A percentile compares a stretch with the other conserved stretches of the same genome.
These are phyloP conservation scores for Sylvia atricapilla DNA, from an alignment of 2,113 vertebrate genomes.

Conservation along the genomic window DNA sequence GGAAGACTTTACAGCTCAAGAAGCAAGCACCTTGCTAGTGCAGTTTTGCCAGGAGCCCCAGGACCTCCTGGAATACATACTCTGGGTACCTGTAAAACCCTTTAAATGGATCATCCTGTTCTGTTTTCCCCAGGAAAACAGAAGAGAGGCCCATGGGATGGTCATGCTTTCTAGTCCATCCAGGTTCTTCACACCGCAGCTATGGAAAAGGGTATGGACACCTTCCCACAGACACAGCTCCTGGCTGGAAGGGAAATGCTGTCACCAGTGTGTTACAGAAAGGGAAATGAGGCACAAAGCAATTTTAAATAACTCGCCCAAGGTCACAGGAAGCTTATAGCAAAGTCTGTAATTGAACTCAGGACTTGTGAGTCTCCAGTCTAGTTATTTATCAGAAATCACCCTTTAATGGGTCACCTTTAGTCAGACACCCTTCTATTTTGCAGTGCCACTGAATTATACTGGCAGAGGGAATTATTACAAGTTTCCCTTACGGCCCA, in stretches of 20 bases:
- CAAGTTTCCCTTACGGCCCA: neutral
- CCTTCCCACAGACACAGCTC: neutral
- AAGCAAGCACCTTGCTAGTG: neutral
- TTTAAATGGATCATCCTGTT: neutral
- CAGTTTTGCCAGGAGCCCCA: neutral
- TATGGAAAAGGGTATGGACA: neutral
- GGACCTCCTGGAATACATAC: neutral
- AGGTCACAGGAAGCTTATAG: slow-evolving; percentile 39
- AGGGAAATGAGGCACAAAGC: slow-evolving; percentile 33
- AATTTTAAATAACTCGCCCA: neutral
- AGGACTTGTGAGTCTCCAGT: neutral
- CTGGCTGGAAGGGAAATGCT: slow-evolving; percentile 28
- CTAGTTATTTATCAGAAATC: neutral
- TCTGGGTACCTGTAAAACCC: neutral
- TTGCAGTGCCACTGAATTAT: neutral
- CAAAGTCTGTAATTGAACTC: neutral
- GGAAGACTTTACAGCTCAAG: neutral
- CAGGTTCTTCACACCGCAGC: neutral
- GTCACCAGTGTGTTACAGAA: neutral
- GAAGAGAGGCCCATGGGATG: neutral
- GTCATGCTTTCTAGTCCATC: neutral
- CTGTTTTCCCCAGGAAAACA: neutral
- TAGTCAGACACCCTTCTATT: neutral
- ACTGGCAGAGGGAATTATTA: neutral
- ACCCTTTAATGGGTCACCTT: neutral